Evolutionary conservation across 2,888 invertebrate species (phyloP).

Genomic region (Parnassius orleans): DNA sequence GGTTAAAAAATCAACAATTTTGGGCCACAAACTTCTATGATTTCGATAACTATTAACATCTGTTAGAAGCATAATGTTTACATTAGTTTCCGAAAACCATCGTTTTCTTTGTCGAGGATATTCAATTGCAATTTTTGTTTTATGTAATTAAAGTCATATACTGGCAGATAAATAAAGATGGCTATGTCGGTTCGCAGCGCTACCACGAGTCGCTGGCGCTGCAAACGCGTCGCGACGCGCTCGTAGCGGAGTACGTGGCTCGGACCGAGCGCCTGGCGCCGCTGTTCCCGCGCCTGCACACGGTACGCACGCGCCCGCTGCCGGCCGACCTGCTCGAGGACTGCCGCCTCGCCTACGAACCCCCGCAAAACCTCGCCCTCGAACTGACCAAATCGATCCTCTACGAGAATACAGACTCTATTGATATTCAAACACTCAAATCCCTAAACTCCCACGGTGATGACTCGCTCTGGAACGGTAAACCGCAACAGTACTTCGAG

Average conservation of each 20-base stretch:
- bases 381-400: conserved; percentile 56
- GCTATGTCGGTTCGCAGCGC: conserved; percentile 16
- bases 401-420: conserved; percentile 63
- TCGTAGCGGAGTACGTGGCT: conserved; percentile 64
- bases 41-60: no score
- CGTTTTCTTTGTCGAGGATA: no score
- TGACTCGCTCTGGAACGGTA: conserved; percentile 80
- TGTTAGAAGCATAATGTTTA: no score
- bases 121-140: no score
- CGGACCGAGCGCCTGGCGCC: conserved; percentile 61
- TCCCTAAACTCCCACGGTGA: conserved; percentile 51
- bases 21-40: no score
- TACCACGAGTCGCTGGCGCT: conserved; percentile 32
- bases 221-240: conserved; percentile 30
- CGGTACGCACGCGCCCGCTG: conserved; percentile 37
- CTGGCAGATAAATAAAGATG: conserved; percentile 32
- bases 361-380: conserved; percentile 59
- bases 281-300: conserved; percentile 42
- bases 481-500: conserved; percentile 82
- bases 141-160: no score
- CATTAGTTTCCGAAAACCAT: neutral
- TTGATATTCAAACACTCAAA: conserved; percentile 42
- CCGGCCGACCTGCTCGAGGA: conserved; percentile 39
- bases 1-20: no score
- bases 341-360: conserved; percentile 49